Evolutionary conservation across 1,140 invertebrate species (phyloP).

Genomic region (Drosophila persimilis): DNA sequence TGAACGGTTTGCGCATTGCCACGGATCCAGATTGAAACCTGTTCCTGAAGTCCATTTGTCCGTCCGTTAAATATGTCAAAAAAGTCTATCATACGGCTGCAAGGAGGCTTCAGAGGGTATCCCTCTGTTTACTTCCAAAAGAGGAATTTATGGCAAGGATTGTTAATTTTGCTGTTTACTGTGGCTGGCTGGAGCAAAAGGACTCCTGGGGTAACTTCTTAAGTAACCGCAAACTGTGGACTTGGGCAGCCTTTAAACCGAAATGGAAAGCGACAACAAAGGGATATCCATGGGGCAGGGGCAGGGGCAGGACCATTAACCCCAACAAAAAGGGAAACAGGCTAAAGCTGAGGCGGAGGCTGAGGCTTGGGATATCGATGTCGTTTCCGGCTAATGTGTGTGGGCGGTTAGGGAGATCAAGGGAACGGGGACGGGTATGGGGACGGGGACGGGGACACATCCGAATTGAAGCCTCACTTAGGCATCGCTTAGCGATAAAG

Average conservation of each 20-base stretch:
- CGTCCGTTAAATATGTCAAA: too few species aligned
- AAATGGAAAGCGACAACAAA: conserved; percentile 55
- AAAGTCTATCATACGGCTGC: too few species aligned
- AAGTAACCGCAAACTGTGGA: conserved; percentile 58
- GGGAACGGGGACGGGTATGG: not conserved
- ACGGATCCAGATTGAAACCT: too few species aligned
- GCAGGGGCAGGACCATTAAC: conserved; percentile 37
- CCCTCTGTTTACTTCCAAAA: too few species aligned
- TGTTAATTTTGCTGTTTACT: conserved; percentile 43
- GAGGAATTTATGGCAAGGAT: conserved; percentile 61
- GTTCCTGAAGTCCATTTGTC: too few species aligned
- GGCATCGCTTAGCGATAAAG: conserved; percentile 78
- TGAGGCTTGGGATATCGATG: conserved; percentile 58
- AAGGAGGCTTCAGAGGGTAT: too few species aligned
- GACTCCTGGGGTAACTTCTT: conserved; percentile 15
- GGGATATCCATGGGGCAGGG: not conserved
- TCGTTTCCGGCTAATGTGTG: conserved; percentile 61
- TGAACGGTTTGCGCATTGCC: too few species aligned
- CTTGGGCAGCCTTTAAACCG: conserved; percentile 47
- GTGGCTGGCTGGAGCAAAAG: conserved; percentile 3
- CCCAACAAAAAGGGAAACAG: conserved; percentile 26
- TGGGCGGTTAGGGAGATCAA: not conserved
- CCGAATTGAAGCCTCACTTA: conserved; percentile 67
- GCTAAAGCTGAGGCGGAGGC: not conserved
- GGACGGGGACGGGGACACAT: not conserved